phyloP scores from a whole-genome alignment of 2,113 vertebrate species.

The Butorides virescens region DNA sequence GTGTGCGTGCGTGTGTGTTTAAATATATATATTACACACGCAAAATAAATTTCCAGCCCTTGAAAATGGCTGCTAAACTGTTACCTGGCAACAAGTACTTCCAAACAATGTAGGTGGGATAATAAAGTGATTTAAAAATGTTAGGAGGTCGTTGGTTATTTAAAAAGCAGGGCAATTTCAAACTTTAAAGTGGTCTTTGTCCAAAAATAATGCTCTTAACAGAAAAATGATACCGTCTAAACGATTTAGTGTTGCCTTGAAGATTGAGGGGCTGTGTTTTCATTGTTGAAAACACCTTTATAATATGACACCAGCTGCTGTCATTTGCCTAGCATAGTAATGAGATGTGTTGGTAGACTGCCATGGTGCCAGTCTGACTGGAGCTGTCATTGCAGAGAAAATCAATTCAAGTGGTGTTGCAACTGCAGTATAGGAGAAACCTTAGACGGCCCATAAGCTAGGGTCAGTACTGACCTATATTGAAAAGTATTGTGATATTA shows the following conservation, averaged over 20 bases:
- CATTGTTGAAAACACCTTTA: constrained; percentile 81
- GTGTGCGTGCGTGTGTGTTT: not conserved
- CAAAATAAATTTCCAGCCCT: constrained; percentile 63
- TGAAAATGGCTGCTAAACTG: constrained; percentile 82
- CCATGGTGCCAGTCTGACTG: constrained; percentile 93
- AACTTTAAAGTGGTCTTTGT: constrained; percentile 80
- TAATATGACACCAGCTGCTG: constrained; percentile 88
- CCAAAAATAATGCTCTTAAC: constrained; percentile 85
- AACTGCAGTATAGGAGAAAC: constrained; percentile 80
- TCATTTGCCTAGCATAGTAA: constrained; percentile 81
- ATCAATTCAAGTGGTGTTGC: constrained; percentile 87
- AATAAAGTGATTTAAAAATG: constrained; percentile 66
- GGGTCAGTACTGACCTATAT: constrained; percentile 79
- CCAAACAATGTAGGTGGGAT: constrained; percentile 71
- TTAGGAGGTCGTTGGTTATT: constrained; percentile 56
- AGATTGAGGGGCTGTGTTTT: constrained; percentile 79
- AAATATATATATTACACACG: constrained; percentile 22
- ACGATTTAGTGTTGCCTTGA: constrained; percentile 81
- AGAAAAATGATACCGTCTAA: constrained; percentile 80
- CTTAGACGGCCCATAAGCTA: constrained; percentile 72
- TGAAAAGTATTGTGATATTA: constrained; percentile 61
- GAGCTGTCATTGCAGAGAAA: constrained; percentile 92
- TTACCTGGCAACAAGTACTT: constrained; percentile 81
- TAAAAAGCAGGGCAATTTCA: constrained; percentile 66
- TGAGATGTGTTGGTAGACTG: constrained; percentile 77